Base-by-base conservation (phyloP, 30 jellyfish, hydroid and myxozoan species). In the Morbakka virulenta region DNA sequence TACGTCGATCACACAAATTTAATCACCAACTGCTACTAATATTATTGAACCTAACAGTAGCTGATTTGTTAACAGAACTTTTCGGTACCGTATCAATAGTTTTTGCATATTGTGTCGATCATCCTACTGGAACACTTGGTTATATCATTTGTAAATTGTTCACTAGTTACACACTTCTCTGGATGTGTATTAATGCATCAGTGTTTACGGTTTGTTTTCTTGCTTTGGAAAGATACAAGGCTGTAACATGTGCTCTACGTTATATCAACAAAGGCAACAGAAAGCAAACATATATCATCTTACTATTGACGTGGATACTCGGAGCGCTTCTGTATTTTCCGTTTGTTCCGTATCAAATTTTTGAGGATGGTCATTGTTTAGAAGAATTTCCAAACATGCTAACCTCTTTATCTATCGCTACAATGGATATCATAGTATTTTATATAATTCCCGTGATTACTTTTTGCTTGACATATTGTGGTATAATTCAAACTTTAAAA, bases 141-240 rank as follows among this genome's bases (percentile, higher is more conserved):
- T 83, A 84, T 23, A 51, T 74, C 0, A 35, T 84, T 1, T 84
- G 95, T 79, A 84, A 84, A 35, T 20, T 50, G 13, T 14, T 84
- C 30, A 84, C 89, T 0, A 70, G 88, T 13, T 77, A 74, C 47
- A 52, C 95, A 2, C 62, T 84, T 29, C 63, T 81, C 21, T 84
- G 95, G 95, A 25, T 82, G 2, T 84, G 65, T 41, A 72, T 88
- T 4, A 84, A 84, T 36, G 78, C 74, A 13, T 84, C 95, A 41
- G 89, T 84, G 21, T 29, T 73, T 51, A 72, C 85, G 4, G 85
- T 84, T 28, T 76, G 72, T n/a, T 36, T 84, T 62, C 75, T 84
- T 1, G 74, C 89, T 2, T 84, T 88, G 95, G 95, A 84, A 62
- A 53, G 95, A 17, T 84, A 73, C 78, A 70, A 75, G 35, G 84